These are phyloP conservation scores for Liodrosophila aerea DNA, from an alignment of 2,888 invertebrate genomes.

Conservation along the genomic window DNA sequence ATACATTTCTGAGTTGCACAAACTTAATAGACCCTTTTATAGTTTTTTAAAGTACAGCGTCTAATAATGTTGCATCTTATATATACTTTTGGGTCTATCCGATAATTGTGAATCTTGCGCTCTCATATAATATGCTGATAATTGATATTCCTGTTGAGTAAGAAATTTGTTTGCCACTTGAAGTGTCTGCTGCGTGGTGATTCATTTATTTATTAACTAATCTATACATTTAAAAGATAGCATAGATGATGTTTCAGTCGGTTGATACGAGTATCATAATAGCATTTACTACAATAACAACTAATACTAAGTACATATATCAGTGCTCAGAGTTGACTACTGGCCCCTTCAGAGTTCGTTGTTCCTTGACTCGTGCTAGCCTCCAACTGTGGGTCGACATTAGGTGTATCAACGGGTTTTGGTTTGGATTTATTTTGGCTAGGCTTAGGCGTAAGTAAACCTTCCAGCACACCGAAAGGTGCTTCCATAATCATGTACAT, in stretches of 20 bases:
- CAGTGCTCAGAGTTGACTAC: neutral
- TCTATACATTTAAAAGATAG: neutral
- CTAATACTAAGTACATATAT: neutral
- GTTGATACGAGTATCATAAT: neutral
- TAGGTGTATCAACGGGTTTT: neutral
- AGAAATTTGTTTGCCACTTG: neutral
- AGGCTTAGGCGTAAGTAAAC: neutral
- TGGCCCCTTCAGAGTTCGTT: neutral
- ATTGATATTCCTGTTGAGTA: neutral
- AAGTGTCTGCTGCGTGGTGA: neutral
- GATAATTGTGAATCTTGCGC: too few species aligned
- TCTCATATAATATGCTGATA: too few species aligned
- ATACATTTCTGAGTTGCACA: too few species aligned
- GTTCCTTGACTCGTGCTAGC: too few species aligned
- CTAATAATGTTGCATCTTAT: too few species aligned
- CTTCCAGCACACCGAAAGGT: neutral
- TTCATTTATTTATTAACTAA: neutral
- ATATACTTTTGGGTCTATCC: too few species aligned
- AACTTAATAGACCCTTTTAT: too few species aligned
- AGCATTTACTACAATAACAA: neutral
- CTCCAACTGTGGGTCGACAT: too few species aligned
- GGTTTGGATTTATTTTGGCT: neutral
- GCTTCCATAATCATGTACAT: slow-evolving; percentile 1
- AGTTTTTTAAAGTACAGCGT: too few species aligned
- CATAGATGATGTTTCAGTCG: too few species aligned